These are phyloP conservation scores for Eolophus roseicapilla DNA, from an alignment of 2,113 vertebrate genomes.

Conservation along the genomic window DNA sequence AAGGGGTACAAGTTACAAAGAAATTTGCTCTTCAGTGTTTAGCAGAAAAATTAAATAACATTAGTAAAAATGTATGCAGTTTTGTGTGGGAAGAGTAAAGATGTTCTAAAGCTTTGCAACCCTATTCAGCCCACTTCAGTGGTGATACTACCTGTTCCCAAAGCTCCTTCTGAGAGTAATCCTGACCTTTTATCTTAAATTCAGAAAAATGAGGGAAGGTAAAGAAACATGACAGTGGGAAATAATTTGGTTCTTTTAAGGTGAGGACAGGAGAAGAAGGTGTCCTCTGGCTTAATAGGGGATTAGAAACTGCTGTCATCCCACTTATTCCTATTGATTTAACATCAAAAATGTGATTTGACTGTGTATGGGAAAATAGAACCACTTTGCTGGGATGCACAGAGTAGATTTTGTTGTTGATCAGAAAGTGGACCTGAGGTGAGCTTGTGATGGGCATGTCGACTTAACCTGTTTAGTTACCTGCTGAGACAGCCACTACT, in stretches of 20 bases:
- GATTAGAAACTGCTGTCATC: background rate
- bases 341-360: background rate
- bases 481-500: background rate
- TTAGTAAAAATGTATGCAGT: background rate
- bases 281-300: background rate
- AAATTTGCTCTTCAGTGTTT: constrained; percentile 1
- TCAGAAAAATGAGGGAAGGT: background rate
- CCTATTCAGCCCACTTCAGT: background rate
- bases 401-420: background rate
- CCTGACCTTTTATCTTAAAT: background rate
- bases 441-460: background rate
- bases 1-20: background rate
- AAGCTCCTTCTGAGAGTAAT: fast-evolving
- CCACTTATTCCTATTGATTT: background rate
- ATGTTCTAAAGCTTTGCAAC: background rate
- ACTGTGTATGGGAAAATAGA: background rate
- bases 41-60: constrained; percentile 1
- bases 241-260: background rate
- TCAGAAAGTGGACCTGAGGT: background rate
- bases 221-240: background rate
- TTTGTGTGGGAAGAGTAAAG: background rate
- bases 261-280: background rate
- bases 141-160: background rate
- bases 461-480: background rate
- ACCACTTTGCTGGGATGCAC: background rate